Percentiles rank a stretch among this genome's conserved stretches.
Evolutionary conservation across 2,888 invertebrate genomes (phyloP).

Genomic region (Proisotoma minuta): DNA sequence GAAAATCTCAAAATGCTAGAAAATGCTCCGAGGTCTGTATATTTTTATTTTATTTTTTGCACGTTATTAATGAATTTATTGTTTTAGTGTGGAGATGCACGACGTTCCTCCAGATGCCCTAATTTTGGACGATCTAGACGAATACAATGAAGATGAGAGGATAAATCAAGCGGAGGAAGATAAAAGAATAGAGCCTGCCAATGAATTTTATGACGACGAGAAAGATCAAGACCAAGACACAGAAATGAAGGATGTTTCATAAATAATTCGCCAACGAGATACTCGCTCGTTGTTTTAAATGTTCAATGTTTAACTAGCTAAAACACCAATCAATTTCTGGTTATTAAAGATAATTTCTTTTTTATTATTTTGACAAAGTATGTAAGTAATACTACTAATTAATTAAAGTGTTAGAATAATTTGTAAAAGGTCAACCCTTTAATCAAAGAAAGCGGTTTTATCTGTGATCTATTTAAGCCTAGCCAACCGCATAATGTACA

Average conservation of each 20-base stretch:
- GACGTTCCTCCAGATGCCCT: constrained; percentile 82
- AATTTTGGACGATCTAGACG: constrained; percentile 69
- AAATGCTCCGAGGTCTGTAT: constrained; percentile 67
- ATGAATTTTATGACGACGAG: constrained; percentile 86
- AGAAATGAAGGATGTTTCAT: constrained; percentile 7
- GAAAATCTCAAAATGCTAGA: constrained; percentile 92
- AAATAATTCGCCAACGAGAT: too few species aligned
- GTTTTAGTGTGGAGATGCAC: constrained; percentile 83
- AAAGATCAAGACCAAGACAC: constrained; percentile 68
- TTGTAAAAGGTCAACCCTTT: too few species aligned
- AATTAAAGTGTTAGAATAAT: too few species aligned
- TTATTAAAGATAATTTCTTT: too few species aligned
- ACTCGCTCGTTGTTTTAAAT: too few species aligned
- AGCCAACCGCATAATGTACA: too few species aligned
- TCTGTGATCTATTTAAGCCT: too few species aligned
- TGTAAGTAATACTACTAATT: too few species aligned
- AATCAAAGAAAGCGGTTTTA: too few species aligned
- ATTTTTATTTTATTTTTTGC: background rate
- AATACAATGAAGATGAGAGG: constrained; percentile 76
- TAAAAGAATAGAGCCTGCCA: constrained; percentile 73
- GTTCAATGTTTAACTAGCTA: too few species aligned
- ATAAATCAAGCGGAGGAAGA: constrained; percentile 68
- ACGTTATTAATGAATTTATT: background rate
- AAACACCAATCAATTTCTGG: too few species aligned
- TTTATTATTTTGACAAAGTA: too few species aligned